These are phyloP conservation scores for Setophaga kirtlandii DNA, from an alignment of 2,113 vertebrate species.

Conservation along the genomic window DNA sequence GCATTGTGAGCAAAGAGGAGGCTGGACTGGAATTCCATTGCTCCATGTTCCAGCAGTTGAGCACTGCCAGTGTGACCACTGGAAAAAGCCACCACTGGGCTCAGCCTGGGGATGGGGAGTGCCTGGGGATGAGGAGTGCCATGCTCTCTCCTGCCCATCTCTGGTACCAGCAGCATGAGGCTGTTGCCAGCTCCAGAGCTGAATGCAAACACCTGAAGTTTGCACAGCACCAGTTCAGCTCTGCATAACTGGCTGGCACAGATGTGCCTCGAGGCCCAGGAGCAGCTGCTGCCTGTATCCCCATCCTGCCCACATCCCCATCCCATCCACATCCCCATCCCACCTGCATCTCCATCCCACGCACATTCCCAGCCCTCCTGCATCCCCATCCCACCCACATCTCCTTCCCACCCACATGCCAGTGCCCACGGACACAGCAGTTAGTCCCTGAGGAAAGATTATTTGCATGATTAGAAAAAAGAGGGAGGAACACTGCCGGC, in stretches of 20 bases:
- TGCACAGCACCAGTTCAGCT: neutral
- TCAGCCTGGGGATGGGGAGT: neutral
- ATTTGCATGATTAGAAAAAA: neutral
- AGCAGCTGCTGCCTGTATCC: neutral
- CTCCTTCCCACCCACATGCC: neutral
- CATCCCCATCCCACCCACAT: neutral
- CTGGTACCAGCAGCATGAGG: neutral
- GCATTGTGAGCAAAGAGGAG: neutral
- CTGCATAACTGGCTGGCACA: neutral
- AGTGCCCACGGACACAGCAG: neutral
- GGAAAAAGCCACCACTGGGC: neutral
- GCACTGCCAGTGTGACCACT: rapidly evolving
- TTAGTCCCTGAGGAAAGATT: neutral
- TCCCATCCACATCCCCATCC: too few relatives aligned
- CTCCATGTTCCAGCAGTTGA: neutral
- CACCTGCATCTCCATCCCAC: neutral
- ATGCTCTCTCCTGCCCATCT: rapidly evolving
- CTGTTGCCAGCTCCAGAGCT: neutral
- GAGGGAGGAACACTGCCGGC: neutral
- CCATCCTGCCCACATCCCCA: neutral
- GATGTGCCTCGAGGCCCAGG: rapidly evolving
- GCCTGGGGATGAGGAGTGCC: neutral
- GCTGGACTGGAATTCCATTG: rapidly evolving
- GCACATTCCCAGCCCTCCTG: rapidly evolving
- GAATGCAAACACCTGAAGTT: neutral